These are phyloP conservation scores for Cyprinodon brontotheroides DNA, from an alignment of 2,113 vertebrate species.

Conservation along the genomic window DNA sequence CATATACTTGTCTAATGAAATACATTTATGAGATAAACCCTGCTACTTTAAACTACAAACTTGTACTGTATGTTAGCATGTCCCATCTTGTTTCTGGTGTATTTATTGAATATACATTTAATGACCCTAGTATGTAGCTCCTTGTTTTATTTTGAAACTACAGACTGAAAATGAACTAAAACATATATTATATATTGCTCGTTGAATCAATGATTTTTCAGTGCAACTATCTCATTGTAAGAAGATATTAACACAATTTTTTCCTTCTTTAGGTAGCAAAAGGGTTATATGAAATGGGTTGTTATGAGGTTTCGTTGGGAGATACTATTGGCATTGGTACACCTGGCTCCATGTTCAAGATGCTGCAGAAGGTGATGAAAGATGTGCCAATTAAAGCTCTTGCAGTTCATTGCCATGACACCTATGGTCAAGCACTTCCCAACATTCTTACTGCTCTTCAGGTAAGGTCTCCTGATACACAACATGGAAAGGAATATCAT, in stretches of 20 bases:
- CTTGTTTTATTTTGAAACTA: too few species aligned
- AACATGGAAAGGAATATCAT: not conserved
- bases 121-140: not conserved
- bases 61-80: not conserved
- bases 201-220: not conserved
- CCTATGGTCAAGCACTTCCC: slow-evolving; percentile 92
- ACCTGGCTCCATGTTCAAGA: slow-evolving; percentile 88
- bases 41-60: not conserved
- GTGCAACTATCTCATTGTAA: not conserved
- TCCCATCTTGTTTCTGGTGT: not conserved
- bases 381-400: slow-evolving; percentile 86
- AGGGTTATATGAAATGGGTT: slow-evolving; percentile 88
- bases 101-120: not conserved
- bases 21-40: not conserved
- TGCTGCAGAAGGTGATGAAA: slow-evolving; percentile 89
- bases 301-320: slow-evolving; percentile 93
- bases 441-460: slow-evolving; percentile 94
- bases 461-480: slow-evolving; percentile 76
- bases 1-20: not conserved
- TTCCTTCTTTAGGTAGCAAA: slow-evolving; percentile 86
- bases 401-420: slow-evolving; percentile 95
- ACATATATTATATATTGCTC: not conserved
- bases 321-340: slow-evolving; percentile 92
- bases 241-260: not conserved
- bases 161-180: not conserved